Evolutionary conservation across 2,797 vertebrate species (phyloP).

Genomic region (Fundulus diaphanus): DNA sequence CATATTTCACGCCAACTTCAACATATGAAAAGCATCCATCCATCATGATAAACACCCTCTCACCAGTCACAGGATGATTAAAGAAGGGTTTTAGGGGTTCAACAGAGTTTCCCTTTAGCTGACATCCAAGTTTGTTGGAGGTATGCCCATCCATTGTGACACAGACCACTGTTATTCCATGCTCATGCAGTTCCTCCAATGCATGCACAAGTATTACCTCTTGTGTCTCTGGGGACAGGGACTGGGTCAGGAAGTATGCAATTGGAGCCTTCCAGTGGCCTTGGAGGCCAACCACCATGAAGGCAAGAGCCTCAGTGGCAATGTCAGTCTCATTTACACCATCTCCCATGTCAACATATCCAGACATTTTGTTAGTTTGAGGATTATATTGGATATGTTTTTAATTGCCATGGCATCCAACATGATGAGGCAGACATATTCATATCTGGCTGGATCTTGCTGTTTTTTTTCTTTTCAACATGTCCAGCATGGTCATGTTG

Average conservation of each 20-base stretch:
- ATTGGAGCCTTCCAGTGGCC: too few relatives aligned
- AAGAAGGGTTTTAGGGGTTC: neutral
- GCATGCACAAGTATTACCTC: neutral
- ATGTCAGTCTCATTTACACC: neutral
- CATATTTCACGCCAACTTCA: neutral
- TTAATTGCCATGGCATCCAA: too few relatives aligned
- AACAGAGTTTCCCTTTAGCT: neutral
- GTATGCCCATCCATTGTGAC: neutral
- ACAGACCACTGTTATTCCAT: neutral
- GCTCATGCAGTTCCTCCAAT: neutral
- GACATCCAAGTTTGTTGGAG: neutral
- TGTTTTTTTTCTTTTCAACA: neutral
- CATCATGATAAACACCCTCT: neutral
- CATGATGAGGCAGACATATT: too few relatives aligned
- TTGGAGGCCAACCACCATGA: too few relatives aligned
- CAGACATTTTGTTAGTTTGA: neutral
- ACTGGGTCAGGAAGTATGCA: too few relatives aligned
- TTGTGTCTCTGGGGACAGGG: too few relatives aligned
- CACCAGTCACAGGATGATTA: neutral
- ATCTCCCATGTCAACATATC: slow-evolving; percentile 1
- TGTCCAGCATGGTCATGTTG: neutral
- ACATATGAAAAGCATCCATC: neutral
- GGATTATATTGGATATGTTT: slow-evolving; percentile 1
- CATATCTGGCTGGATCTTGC: neutral
- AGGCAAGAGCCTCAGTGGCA: neutral